Conservation (phyloP, 1,140 invertebrate genomes). For the Drosophila biarmipes region DNA sequence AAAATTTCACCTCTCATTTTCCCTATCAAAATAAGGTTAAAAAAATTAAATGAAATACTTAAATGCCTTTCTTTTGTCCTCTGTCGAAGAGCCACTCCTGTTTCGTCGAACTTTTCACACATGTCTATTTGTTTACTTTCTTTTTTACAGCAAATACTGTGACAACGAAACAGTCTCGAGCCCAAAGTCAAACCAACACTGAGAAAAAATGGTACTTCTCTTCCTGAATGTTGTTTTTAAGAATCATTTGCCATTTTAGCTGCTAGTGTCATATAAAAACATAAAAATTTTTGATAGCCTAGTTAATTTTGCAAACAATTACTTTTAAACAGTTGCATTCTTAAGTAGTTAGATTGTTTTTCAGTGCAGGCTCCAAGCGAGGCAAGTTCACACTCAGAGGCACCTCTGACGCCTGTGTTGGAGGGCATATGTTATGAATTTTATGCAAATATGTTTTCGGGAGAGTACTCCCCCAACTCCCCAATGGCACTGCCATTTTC, state of each 20-base stretch:
- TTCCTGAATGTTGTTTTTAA: not conserved
- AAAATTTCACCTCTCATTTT: no score
- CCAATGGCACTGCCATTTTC: conserved; percentile 59
- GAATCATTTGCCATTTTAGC: not conserved
- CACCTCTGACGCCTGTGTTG: conserved; percentile 20
- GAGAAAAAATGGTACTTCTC: not conserved
- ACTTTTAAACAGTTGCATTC: not conserved
- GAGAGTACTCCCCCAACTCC: conserved; percentile 59
- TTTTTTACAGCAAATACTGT: conserved; percentile 18
- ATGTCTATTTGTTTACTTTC: conserved; percentile 62
- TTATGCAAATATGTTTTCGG: conserved; percentile 67
- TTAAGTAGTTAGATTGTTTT: not conserved
- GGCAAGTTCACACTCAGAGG: conserved; percentile 3
- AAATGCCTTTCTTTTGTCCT: not conserved
- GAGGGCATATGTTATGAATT: conserved; percentile 70
- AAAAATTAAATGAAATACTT: not conserved
- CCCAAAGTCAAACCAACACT: not conserved
- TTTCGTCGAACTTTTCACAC: conserved; percentile 6
- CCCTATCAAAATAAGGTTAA: no score
- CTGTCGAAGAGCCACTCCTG: not conserved
- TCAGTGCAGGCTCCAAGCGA: conserved; percentile 7
- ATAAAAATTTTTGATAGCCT: no score
- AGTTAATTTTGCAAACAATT: not conserved
- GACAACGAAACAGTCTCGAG: not conserved
- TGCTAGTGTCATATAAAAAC: no score